Evolutionary conservation across 2,888 invertebrate species (phyloP).

Genomic region (Agonopterix heracliana): DNA sequence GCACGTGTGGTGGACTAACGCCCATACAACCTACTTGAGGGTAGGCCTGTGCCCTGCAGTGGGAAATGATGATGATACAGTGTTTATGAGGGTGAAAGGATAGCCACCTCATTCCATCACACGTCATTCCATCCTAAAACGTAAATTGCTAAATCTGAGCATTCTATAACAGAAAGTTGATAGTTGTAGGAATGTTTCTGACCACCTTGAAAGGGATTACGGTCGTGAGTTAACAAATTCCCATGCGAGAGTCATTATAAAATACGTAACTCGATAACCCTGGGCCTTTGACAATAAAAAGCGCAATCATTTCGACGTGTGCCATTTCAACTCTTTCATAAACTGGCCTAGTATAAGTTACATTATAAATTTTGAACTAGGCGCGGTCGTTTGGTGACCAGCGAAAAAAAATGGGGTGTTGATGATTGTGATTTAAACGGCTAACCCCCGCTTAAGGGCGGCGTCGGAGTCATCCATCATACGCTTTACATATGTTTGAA

Average conservation of each 20-base stretch:
- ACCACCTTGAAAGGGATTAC: too few relatives aligned
- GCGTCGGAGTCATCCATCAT: slow-evolving; percentile 69
- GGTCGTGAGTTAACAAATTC: slow-evolving; percentile 1
- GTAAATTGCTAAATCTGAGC: too few relatives aligned
- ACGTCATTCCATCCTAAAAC: too few relatives aligned
- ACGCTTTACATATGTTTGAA: slow-evolving; percentile 78
- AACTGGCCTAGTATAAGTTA: slow-evolving; percentile 40
- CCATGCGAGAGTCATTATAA: slow-evolving; percentile 10
- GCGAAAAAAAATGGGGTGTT: slow-evolving; percentile 61
- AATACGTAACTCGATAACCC: slow-evolving; percentile 47
- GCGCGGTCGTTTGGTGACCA: slow-evolving; percentile 56
- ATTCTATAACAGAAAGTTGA: too few relatives aligned
- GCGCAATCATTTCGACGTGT: slow-evolving; percentile 64
- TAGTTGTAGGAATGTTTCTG: too few relatives aligned
- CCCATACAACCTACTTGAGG: too few relatives aligned
- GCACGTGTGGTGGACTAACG: too few relatives aligned
- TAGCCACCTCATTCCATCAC: too few relatives aligned
- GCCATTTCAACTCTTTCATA: slow-evolving; percentile 59
- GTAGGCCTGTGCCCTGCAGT: too few relatives aligned
- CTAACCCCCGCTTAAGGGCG: slow-evolving; percentile 42
- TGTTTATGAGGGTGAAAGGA: too few relatives aligned
- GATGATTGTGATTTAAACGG: slow-evolving; percentile 71
- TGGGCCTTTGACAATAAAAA: slow-evolving; percentile 56
- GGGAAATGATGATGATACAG: too few relatives aligned
- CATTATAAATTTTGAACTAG: slow-evolving; percentile 64